These are phyloP conservation scores for Megaceryle alcyon DNA, from an alignment of 2,797 vertebrate genomes.

Conservation along the genomic window DNA sequence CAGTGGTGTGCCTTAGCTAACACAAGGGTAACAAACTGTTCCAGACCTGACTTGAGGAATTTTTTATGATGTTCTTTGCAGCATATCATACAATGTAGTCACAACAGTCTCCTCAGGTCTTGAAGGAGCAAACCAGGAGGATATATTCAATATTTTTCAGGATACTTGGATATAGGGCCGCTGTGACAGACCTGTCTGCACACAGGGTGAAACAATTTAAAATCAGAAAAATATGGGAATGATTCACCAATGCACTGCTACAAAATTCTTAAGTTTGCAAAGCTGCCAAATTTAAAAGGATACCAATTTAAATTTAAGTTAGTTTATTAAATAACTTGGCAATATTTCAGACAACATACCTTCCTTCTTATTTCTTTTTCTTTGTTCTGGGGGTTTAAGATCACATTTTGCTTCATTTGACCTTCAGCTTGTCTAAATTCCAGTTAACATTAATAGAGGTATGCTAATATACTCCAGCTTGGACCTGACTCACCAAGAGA, in stretches of 20 bases:
- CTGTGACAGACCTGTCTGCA: not conserved
- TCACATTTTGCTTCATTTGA: not conserved
- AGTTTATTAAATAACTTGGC: not conserved
- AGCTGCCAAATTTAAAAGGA: not conserved
- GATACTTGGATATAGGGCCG: not conserved
- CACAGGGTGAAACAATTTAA: not conserved
- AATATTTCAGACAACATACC: not conserved
- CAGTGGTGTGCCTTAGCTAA: not conserved
- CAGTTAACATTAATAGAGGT: not conserved
- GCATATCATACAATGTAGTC: not conserved
- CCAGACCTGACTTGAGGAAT: not conserved
- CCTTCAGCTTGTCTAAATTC: not conserved
- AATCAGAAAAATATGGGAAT: not conserved
- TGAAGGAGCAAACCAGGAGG: not conserved
- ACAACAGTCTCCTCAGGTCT: not conserved
- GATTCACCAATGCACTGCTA: not conserved
- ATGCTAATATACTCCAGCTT: conserved; percentile 2
- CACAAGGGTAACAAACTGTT: not conserved
- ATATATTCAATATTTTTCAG: not conserved
- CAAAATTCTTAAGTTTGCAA: not conserved
- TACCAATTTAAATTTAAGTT: not conserved
- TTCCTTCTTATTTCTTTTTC: not conserved
- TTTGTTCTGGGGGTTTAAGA: not conserved
- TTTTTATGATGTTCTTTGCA: not conserved
- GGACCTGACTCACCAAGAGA: not conserved